Base-by-base conservation (phyloP, 2,797 vertebrate genomes). In the Danionella dracula region DNA sequence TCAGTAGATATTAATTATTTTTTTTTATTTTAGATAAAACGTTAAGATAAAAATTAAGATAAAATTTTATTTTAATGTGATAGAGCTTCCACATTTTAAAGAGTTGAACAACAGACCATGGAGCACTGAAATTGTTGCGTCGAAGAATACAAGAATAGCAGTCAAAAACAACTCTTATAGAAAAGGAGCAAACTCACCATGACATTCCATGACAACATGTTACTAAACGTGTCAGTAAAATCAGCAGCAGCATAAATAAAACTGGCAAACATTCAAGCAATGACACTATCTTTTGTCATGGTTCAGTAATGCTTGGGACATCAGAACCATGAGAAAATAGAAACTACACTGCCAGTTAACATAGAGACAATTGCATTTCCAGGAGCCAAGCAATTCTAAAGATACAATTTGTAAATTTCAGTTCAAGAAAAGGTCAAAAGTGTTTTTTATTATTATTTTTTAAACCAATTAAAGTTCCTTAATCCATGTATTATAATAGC, bases 261-360 rank as follows among this genome's bases (percentile, higher is more conserved):
- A 48, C 60, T 21, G 20, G 9, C 37, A 54, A 34, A 57, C 11
- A 23, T 51, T 58, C 58, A 50, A 54, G 21, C 57, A 46, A 57
- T 17, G 23, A 6, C 38, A 46, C 29, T 13, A 46, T 35, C 32
- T 34, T 59, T 46, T 45, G 40, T 46, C 8, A 46, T 34, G 40
- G 8, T 10, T 9, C 3, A 10, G 20, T 38, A 8, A 57, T 29
- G 4, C 34, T 29, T 13, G 21, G 5, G 31, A 44, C 8, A 15
- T 6, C n/a, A 23, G 13, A 2, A 23, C 34, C 1, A 20, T 2
- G 20, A 55, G 19, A 37, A 56, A 56, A 41, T 2, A 19, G 13
- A 4, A 41, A 12, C 10, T 2, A 7, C 16, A n/a, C 10, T 29
- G 38, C 13, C 8, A 29, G 21, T 16, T 41, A 41, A 10, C 17